These are phyloP conservation scores for Chouioia cunea DNA, from an alignment of 2,888 invertebrate genomes.

Conservation along the genomic window DNA sequence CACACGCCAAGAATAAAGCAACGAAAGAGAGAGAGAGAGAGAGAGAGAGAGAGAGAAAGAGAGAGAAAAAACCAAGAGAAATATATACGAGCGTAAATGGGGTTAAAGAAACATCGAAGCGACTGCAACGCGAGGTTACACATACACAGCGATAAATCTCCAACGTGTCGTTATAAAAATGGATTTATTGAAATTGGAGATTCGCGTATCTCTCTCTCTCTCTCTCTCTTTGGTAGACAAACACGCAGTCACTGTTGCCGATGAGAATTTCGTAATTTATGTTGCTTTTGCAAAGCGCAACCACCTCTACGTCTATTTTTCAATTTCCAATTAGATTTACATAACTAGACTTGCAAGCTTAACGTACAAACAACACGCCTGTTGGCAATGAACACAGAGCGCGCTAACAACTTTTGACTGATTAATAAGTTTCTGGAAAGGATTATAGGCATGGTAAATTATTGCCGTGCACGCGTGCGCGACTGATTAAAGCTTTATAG, in stretches of 20 bases:
- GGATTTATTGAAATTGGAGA: conserved; percentile 48
- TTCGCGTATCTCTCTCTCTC: background rate
- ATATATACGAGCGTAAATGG: conserved; percentile 20
- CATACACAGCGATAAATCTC: conserved; percentile 43
- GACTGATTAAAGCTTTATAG: conserved; percentile 31
- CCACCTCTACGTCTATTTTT: too few species aligned
- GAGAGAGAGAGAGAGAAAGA: too few species aligned
- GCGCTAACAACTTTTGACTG: too few species aligned
- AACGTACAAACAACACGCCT: too few species aligned
- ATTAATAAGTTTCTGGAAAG: too few species aligned
- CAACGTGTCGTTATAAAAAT: conserved; percentile 44
- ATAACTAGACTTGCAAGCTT: too few species aligned
- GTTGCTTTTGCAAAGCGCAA: conserved; percentile 20
- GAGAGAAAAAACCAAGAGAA: background rate
- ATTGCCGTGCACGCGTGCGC: background rate
- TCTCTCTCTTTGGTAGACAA: too few species aligned
- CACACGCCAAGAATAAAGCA: conserved; percentile 12
- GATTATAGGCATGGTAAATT: background rate
- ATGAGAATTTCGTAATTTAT: conserved; percentile 44
- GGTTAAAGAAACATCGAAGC: conserved; percentile 30
- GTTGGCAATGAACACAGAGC: too few species aligned
- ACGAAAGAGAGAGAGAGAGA: too few species aligned
- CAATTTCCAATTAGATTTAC: too few species aligned
- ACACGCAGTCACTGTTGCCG: too few species aligned
- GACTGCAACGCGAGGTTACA: conserved; percentile 8